Percentiles rank a stretch among this genome's conserved stretches.
These are phyloP conservation scores for Spodoptera exigua DNA, from an alignment of 2,888 invertebrate species.

Conservation along the genomic window DNA sequence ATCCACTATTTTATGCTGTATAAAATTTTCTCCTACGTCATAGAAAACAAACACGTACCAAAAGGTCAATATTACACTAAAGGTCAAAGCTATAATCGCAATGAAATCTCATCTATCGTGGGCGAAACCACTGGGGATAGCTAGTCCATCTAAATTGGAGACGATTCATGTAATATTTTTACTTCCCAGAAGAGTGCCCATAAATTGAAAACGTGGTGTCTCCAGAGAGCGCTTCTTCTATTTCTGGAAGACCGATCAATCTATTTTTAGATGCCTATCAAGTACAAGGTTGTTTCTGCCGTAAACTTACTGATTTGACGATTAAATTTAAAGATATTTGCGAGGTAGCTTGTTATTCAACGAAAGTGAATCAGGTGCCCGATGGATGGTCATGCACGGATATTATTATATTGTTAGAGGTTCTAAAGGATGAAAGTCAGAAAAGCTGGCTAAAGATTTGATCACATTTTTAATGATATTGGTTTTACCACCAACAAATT, in stretches of 20 bases:
- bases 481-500: too few relatives aligned
- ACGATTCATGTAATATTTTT: slow-evolving; percentile 31
- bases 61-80: slow-evolving; percentile 22
- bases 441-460: too few relatives aligned
- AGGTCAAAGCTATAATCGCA: slow-evolving; percentile 40
- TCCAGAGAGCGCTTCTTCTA: slow-evolving; percentile 34
- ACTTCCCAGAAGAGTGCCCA: slow-evolving; percentile 7
- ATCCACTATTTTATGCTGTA: too few relatives aligned
- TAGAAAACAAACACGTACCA: too few relatives aligned
- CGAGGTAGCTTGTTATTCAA: slow-evolving; percentile 23
- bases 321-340: slow-evolving; percentile 34
- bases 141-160: slow-evolving; percentile 22
- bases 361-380: neutral
- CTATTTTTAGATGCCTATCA: slow-evolving; percentile 50
- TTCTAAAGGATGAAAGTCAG: too few relatives aligned
- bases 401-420: too few relatives aligned
- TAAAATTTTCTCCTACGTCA: neutral
- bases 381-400: too few relatives aligned
- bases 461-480: too few relatives aligned
- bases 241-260: slow-evolving; percentile 35
- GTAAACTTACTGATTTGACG: slow-evolving; percentile 26
- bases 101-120: slow-evolving; percentile 31
- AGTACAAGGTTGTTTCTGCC: slow-evolving; percentile 34
- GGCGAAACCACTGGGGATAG: slow-evolving; percentile 36
- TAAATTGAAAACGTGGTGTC: too few relatives aligned